Percentiles rank a stretch among this genome's conserved stretches.
These are phyloP conservation scores for Fukomys damarensis DNA, from an alignment of 2,113 vertebrate genomes.

Conservation along the genomic window DNA sequence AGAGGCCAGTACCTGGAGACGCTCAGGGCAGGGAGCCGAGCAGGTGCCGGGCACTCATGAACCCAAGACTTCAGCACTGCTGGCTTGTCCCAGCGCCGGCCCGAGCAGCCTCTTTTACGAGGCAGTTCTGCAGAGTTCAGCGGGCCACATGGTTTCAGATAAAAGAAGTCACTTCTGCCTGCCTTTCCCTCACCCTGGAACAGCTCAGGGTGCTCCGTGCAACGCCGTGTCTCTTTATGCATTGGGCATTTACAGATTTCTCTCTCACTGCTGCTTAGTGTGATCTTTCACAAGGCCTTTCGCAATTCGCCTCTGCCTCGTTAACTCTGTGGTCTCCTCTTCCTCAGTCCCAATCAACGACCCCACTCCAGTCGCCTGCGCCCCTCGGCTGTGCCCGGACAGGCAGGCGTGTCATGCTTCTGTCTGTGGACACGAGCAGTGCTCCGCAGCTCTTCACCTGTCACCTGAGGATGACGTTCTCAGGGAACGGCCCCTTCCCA, in stretches of 20 bases:
- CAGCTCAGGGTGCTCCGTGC: slow-evolving; percentile 42
- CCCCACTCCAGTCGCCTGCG: neutral
- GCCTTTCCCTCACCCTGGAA: slow-evolving; percentile 51
- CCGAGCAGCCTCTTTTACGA: slow-evolving; percentile 70
- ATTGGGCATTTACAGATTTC: slow-evolving; percentile 66
- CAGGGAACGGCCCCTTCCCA: neutral
- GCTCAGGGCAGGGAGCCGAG: slow-evolving; percentile 51
- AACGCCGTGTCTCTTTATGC: slow-evolving; percentile 64
- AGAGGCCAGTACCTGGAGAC: slow-evolving; percentile 46
- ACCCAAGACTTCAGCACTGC: slow-evolving; percentile 62
- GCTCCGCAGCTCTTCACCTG: neutral
- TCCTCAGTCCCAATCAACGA: neutral
- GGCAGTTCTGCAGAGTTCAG: slow-evolving; percentile 50
- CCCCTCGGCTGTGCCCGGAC: too few species aligned
- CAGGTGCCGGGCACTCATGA: slow-evolving; percentile 71
- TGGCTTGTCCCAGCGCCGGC: slow-evolving; percentile 66
- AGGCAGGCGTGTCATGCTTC: neutral
- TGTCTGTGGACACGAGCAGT: neutral
- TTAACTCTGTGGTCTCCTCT: neutral
- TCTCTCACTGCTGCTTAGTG: slow-evolving; percentile 60
- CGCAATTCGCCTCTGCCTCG: slow-evolving; percentile 29
- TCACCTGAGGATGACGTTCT: neutral
- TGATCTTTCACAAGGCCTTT: slow-evolving; percentile 64
- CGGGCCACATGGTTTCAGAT: slow-evolving; percentile 67
- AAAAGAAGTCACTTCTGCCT: slow-evolving; percentile 75